A percentile compares a stretch with the other conserved stretches of the same genome.
Evolutionary conservation across 2,797 vertebrate genomes (phyloP).

Genomic region (Rhadinocentrus ornatus): DNA sequence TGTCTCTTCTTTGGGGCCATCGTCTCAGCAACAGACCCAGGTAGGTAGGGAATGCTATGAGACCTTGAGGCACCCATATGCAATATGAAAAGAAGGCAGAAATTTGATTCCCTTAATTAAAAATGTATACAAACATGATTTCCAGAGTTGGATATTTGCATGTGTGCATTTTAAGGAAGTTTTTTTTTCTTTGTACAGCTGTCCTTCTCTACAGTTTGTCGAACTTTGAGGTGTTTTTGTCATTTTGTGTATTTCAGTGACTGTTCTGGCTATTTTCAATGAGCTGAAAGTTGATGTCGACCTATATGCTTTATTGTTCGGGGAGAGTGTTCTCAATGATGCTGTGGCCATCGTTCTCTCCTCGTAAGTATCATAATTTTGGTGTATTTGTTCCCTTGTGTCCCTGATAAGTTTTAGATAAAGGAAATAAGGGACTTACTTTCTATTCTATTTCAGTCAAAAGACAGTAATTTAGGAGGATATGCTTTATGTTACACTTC

Average conservation of each 20-base stretch:
- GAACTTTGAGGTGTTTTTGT: background rate
- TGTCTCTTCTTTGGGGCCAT: slow-evolving; percentile 97
- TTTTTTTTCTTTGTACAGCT: background rate
- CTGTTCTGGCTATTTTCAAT: slow-evolving; percentile 97
- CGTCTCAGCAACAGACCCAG: slow-evolving; percentile 96
- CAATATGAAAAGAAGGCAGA: background rate
- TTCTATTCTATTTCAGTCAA: too few relatives aligned
- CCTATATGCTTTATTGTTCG: slow-evolving; percentile 96
- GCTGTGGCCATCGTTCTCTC: slow-evolving; percentile 97
- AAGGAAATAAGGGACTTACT: too few relatives aligned
- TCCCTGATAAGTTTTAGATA: too few relatives aligned
- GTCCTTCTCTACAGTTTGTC: background rate
- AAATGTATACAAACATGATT: background rate
- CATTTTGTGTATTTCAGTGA: slow-evolving; percentile 84
- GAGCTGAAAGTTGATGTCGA: slow-evolving; percentile 98
- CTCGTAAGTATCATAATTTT: slow-evolving; percentile 87
- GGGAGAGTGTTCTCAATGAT: slow-evolving; percentile 97
- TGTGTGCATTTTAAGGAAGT: background rate
- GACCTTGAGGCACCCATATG: background rate
- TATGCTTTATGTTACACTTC: background rate
- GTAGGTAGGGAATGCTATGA: slow-evolving; percentile 83
- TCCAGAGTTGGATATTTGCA: background rate
- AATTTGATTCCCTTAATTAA: background rate
- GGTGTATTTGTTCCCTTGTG: background rate
- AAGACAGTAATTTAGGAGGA: background rate